Evolutionary conservation across 2,797 vertebrate species (phyloP).

Genomic region (Buceros bicornis): DNA sequence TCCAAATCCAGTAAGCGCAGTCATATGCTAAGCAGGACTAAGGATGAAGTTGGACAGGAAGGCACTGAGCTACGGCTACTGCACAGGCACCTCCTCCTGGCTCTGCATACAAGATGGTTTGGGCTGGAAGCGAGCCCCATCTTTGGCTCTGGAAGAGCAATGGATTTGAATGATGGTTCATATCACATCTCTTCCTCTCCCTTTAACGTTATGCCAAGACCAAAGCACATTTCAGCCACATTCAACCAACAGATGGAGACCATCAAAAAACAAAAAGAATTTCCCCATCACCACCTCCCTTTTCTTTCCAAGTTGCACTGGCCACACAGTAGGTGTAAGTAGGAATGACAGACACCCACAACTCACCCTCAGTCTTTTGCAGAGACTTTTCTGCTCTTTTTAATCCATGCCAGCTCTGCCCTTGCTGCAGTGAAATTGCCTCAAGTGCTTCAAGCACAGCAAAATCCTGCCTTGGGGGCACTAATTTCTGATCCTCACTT

Average conservation of each 20-base stretch:
- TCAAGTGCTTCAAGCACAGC: neutral
- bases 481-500: slow-evolving; percentile 18
- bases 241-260: neutral
- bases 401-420: slow-evolving; percentile 22
- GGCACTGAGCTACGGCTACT: neutral
- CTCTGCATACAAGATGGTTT: accelerated
- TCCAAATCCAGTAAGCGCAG: neutral
- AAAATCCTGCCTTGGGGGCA: neutral
- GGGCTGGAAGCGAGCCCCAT: neutral
- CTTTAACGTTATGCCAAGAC: neutral
- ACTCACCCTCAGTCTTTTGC: neutral
- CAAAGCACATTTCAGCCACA: neutral
- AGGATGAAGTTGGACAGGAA: neutral
- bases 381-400: neutral
- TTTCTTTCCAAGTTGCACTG: neutral
- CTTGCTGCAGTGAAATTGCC: neutral
- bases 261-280: neutral
- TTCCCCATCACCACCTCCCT: accelerated
- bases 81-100: neutral
- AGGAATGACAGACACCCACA: neutral
- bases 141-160: neutral
- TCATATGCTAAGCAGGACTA: neutral
- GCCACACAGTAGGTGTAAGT: neutral
- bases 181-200: neutral
- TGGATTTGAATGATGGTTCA: neutral